Conservation (phyloP, 2,113 vertebrate species). For the Cyanoramphus novaezelandiae region DNA sequence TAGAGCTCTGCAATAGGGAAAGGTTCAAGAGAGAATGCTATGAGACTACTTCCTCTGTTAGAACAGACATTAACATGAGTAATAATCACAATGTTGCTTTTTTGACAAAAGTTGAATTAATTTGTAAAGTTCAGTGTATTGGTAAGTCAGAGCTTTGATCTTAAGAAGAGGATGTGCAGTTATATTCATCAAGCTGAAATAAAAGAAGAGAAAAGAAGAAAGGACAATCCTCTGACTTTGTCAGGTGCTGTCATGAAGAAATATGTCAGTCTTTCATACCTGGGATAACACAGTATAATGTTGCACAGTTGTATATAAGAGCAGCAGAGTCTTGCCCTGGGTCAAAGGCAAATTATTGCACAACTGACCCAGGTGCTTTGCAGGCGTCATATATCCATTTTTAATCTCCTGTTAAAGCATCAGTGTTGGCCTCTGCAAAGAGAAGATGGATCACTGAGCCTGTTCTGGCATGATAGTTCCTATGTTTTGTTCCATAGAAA, state of each 20-base stretch:
- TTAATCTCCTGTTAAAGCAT: background rate
- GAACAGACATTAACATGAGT: background rate
- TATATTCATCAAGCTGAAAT: background rate
- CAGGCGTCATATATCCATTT: background rate
- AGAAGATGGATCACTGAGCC: slow-evolving; percentile 23
- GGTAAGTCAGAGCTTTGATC: background rate
- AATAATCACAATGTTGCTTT: background rate
- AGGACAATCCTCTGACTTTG: background rate
- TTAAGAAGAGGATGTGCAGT: background rate
- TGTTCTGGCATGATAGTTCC: background rate
- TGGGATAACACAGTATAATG: background rate
- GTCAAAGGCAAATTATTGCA: background rate
- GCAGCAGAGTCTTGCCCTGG: background rate
- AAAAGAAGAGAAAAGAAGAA: background rate
- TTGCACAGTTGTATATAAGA: background rate
- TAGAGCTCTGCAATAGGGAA: background rate
- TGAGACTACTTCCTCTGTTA: background rate
- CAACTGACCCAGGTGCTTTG: background rate
- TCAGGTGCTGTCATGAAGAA: background rate
- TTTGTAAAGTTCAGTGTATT: background rate
- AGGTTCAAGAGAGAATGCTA: background rate
- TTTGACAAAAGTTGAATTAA: background rate
- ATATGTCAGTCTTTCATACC: background rate
- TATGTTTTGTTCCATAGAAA: slow-evolving; percentile 17
- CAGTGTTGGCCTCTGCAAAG: background rate